phyloP scores from a whole-genome alignment of 2,113 vertebrate species.

The Pithys albifrons region DNA sequence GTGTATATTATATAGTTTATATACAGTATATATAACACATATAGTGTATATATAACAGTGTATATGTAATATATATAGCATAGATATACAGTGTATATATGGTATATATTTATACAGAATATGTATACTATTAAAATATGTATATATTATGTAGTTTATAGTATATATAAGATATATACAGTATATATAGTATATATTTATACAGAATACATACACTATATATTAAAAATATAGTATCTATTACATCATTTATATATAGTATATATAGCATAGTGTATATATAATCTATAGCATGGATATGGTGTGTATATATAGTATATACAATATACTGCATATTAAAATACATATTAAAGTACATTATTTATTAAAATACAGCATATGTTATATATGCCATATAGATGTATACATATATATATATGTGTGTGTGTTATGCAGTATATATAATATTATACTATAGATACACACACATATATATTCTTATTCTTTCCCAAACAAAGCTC shows the following conservation, averaged over 20 bases:
- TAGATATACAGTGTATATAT: no score
- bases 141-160: no score
- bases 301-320: background rate
- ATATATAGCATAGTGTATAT: background rate
- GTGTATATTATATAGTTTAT: no score
- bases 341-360: background rate
- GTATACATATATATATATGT: background rate
- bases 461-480: background rate
- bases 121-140: no score
- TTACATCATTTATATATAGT: background rate
- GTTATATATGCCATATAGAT: background rate
- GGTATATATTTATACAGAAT: no score
- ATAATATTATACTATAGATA: background rate
- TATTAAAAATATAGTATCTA: no score
- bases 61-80: no score
- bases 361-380: background rate
- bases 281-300: background rate
- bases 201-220: fast-evolving
- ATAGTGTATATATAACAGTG: no score
- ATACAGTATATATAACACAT: no score
- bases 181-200: fast-evolving
- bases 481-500: background rate
- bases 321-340: background rate
- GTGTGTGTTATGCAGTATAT: no score
- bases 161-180: no score